Base-by-base conservation (phyloP, 2,888 invertebrate genomes). In the Catotricha subobsoleta region DNA sequence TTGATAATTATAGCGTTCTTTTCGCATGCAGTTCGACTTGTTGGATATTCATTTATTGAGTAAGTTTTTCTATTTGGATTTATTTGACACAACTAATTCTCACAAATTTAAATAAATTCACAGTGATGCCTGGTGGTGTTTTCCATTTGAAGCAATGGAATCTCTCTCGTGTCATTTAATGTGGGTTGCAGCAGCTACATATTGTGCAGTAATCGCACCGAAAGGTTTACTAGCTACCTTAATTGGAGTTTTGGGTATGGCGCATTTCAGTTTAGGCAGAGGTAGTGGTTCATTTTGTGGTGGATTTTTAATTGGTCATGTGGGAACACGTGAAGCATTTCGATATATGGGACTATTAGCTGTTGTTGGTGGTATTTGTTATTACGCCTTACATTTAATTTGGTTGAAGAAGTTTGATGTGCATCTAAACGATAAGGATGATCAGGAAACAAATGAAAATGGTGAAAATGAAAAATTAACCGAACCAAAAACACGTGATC, bases 171-270 rank as follows among this genome's bases (percentile, higher is more conserved):
- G 83, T 19, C 84, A 86, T 54, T 64, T 90, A 48, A 83, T 88
- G 83, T 88, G 86, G 80, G 84, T 87, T 13, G 83, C 90, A 28
- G 86, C 86, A 1, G 82, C 87, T 6, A 84, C 86, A 0, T 87
- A 88, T 58, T 86, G 84, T 52, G 80, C 83, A 12, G 71, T 81
- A 58, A 62, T 88, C 50, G 82, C 87, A 2, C 88, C 90, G 0
- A 79, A 80, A 56, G 82, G 76, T 52, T 65, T 87, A 48, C 64
- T 87, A 43, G 87, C 87, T 5, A 88, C 88, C 1, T 67, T 88
- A 41, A 86, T 87, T 53, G 88, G 88, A 15, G 77, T 88, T 1
- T 67, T 88, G 35, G 86, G 84, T 48, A 86, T 87, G 73, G 76
- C 87, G 2, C 86, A 88, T 63, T 88, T 86, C 57, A 87, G 86